Conservation (phyloP, 2,888 invertebrate species). For the Noctua pronuba region DNA sequence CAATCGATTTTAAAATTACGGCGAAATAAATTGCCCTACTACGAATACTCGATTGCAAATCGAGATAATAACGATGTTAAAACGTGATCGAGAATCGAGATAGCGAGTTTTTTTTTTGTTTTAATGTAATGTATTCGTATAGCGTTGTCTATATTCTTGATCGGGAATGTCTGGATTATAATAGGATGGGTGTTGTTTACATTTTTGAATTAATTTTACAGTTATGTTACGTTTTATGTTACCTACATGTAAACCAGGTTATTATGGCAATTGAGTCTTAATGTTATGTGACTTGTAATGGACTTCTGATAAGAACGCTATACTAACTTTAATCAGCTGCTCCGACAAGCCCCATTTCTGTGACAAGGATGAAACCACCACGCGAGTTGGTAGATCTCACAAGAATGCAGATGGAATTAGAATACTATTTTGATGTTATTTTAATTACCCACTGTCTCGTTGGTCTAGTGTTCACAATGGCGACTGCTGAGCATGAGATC, state of each 20-base stretch:
- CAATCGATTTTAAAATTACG: slow-evolving; percentile 57
- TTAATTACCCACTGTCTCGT: neutral
- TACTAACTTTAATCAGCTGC: neutral
- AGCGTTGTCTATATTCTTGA: slow-evolving; percentile 20
- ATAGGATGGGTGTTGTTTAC: slow-evolving; percentile 6
- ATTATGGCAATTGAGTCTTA: neutral
- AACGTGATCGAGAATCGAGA: slow-evolving; percentile 52
- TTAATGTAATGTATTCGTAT: slow-evolving; percentile 25
- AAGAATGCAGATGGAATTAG: neutral
- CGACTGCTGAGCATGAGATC: too few species aligned
- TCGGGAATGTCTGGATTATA: slow-evolving; percentile 3
- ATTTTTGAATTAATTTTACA: slow-evolving; percentile 30
- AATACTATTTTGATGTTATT: neutral
- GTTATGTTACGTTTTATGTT: neutral
- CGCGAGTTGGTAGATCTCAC: neutral
- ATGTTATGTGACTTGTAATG: neutral
- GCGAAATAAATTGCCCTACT: slow-evolving; percentile 49
- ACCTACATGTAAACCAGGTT: neutral
- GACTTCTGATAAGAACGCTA: neutral
- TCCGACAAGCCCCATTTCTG: neutral
- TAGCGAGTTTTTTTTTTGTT: slow-evolving; percentile 31
- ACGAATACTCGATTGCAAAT: slow-evolving; percentile 50
- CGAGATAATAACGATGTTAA: slow-evolving; percentile 52
- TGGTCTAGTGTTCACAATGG: too few species aligned
- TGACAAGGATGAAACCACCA: neutral